These are phyloP conservation scores for Caenorhabditis panamensis DNA, from an alignment of 2,888 invertebrate species.

Conservation along the genomic window DNA sequence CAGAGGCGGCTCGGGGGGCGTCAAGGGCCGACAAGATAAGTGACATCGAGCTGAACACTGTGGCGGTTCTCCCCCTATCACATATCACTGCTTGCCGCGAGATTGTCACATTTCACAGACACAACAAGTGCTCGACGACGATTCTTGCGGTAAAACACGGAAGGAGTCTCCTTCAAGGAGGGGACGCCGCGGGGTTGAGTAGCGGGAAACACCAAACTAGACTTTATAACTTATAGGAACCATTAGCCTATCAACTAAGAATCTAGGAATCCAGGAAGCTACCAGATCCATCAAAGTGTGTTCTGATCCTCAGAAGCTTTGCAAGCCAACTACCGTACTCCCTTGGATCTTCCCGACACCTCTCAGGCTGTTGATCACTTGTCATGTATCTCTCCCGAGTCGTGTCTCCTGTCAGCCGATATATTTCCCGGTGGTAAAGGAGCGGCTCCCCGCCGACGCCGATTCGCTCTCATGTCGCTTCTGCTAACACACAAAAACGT, in stretches of 20 bases:
- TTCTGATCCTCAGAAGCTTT: too few species aligned
- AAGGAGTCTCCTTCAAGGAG: neutral
- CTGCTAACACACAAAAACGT: constrained; percentile 40
- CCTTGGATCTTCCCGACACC: constrained; percentile 6
- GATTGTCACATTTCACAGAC: constrained; percentile 28
- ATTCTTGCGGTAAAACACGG: constrained; percentile 45
- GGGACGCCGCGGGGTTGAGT: neutral
- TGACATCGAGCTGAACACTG: constrained; percentile 15
- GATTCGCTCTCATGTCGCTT: too few species aligned
- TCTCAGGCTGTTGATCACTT: constrained; percentile 17
- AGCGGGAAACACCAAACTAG: neutral
- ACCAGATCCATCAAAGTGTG: too few species aligned
- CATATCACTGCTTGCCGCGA: constrained; percentile 29
- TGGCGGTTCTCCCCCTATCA: constrained; percentile 24
- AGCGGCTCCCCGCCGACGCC: constrained; percentile 7
- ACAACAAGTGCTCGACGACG: constrained; percentile 42
- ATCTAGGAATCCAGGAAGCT: too few species aligned
- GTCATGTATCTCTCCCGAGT: constrained; percentile 32
- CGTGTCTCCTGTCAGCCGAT: constrained; percentile 40
- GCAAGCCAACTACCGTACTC: neutral
- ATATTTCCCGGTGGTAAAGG: constrained; percentile 52
- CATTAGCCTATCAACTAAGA: too few species aligned
- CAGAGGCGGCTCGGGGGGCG: constrained; percentile 11
- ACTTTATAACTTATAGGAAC: neutral
- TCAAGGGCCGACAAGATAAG: constrained; percentile 46